Evolutionary conservation across 2,888 invertebrate species (phyloP), one percentile per base, ranked within the genome.

Genomic region (Thyatira batis): DNA sequence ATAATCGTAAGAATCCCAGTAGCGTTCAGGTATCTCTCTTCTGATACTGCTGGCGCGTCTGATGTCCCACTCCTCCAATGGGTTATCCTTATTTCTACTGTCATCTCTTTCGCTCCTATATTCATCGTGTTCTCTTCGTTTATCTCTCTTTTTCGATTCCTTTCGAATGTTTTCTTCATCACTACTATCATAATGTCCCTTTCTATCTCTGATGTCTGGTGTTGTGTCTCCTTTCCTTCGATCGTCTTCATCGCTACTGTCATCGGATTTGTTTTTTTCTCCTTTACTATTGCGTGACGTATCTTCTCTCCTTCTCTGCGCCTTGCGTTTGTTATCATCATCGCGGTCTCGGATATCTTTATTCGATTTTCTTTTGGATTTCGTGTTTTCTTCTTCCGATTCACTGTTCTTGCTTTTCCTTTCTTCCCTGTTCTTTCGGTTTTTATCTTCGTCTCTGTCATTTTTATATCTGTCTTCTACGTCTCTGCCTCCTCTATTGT

Each of bases 1-100:
- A 39, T 39, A 39, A 39, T 39, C 39, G 17, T 39, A 39, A 1
- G 39, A 27, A 20, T 52, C 33, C 63, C 63, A 63, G 46, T 63
- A 63, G 0, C 63, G 60, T 5, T 44, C 49, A 0, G 55, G 60
- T 44, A 50, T 60, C 11, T 67, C 63, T 20, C 45, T 60, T 23
- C 45, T 59, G 28, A 57, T 43, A 48, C 63, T 60, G 48, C 55
- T 68, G 13, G 63, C 52, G 39, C 69, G 51, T 45, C 43, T 60
- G 11, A 55, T 71, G 11, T 63, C 68, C 54, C 55, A 55, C 6
- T 51, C 54, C 45, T 68, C 58, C 45, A 52, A 50, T 51, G n/a
- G 45, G 11, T 44, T 49, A 49, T 49, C 20, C 39, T 53, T 54
- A 54, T 60, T 59, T 50, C 56, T 65, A 28, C 64, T 63, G 45